A percentile compares a stretch with the other conserved stretches of the same genome.
Evolutionary conservation across 1,140 invertebrate species (phyloP).

Genomic region (Scylla paramamosain): DNA sequence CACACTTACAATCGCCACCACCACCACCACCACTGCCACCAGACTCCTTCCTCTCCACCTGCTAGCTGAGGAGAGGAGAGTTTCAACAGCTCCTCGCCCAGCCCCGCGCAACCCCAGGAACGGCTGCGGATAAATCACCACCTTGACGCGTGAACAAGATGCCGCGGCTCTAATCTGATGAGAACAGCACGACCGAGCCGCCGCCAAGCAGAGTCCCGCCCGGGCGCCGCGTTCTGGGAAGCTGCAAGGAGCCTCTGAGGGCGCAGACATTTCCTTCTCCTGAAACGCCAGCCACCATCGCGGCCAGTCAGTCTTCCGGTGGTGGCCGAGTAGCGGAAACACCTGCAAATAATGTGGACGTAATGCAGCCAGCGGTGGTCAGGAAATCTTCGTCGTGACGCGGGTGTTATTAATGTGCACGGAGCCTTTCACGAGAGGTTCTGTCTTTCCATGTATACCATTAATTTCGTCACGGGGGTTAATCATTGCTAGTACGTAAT

Average conservation of each 20-base stretch:
- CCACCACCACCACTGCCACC: not conserved
- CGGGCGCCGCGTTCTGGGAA: not conserved
- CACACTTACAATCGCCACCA: not conserved
- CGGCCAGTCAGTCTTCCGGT: conserved; percentile 17
- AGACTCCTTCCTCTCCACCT: not conserved
- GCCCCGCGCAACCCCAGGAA: not conserved
- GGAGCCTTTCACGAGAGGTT: not conserved
- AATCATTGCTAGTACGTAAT: not conserved
- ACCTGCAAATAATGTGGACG: conserved; percentile 9
- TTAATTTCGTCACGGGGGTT: conserved; percentile 22
- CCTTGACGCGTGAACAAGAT: conserved; percentile 12
- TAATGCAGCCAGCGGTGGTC: not conserved
- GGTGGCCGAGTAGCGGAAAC: not conserved
- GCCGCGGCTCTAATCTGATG: not conserved
- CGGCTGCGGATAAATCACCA: conserved; percentile 19
- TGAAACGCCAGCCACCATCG: not conserved
- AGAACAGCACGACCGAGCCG: not conserved
- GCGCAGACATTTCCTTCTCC: conserved; percentile 9
- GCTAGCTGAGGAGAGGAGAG: not conserved
- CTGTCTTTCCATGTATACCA: not conserved
- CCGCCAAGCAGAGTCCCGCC: not conserved
- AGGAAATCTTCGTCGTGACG: conserved; percentile 12
- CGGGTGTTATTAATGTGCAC: not conserved
- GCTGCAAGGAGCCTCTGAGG: not conserved
- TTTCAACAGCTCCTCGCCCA: not conserved